Percentiles rank a stretch among this genome's conserved stretches.
These are phyloP conservation scores for Chauna torquata DNA, from an alignment of 2,113 vertebrate genomes.

Conservation along the genomic window DNA sequence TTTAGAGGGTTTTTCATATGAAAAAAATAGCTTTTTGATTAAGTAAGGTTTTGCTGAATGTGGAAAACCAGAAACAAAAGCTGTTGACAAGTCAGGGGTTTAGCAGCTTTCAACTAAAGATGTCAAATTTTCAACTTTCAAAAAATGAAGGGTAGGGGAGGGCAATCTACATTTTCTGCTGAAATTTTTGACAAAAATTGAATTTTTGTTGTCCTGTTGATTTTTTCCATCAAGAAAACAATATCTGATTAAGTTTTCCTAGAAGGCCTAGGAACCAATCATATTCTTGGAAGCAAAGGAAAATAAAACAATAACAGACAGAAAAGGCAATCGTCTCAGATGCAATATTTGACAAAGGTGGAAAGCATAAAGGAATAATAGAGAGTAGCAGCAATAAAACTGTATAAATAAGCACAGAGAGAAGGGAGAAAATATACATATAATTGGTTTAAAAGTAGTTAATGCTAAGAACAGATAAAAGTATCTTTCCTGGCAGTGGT, in stretches of 20 bases:
- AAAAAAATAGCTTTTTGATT: neutral
- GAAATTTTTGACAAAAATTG: neutral
- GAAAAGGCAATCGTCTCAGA: neutral
- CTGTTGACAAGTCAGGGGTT: neutral
- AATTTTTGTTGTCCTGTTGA: neutral
- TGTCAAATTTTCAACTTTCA: neutral
- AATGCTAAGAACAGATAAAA: neutral
- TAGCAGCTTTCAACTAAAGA: neutral
- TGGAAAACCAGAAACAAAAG: neutral
- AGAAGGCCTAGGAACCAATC: neutral
- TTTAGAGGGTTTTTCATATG: neutral
- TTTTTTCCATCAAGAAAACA: neutral
- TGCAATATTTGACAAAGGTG: neutral
- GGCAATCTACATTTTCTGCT: neutral
- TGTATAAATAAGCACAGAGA: neutral
- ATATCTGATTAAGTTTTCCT: neutral
- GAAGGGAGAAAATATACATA: neutral
- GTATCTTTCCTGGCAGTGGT: neutral
- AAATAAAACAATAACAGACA: neutral
- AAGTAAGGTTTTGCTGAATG: neutral
- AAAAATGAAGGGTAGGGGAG: neutral
- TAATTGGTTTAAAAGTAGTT: neutral
- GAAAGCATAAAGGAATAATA: neutral
- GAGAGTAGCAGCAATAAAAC: neutral
- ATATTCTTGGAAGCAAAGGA: neutral